Conservation (phyloP, 2,888 invertebrate genomes). For the Trypoxylon attenuatum region DNA sequence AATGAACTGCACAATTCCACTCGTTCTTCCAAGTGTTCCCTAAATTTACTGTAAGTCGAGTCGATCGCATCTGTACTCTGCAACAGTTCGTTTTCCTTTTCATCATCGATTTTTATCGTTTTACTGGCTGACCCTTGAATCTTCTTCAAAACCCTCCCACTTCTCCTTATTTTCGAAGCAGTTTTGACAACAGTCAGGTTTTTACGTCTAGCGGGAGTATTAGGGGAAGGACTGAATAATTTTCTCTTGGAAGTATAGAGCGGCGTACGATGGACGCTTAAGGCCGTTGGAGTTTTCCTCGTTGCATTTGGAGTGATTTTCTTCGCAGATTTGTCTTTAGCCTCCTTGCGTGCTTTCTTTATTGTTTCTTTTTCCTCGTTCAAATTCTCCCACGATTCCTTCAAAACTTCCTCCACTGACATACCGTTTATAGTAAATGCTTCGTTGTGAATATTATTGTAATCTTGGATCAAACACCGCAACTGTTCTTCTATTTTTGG, state of each 20-base stretch:
- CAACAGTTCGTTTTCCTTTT: no score
- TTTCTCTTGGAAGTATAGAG: constrained; percentile 59
- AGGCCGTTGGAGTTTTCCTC: constrained; percentile 34
- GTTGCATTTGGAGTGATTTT: constrained; percentile 67
- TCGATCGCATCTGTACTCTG: constrained; percentile 14
- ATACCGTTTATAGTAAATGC: constrained; percentile 81
- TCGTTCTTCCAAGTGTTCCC: constrained; percentile 76
- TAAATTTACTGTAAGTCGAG: constrained; percentile 68
- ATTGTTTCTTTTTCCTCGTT: constrained; percentile 76
- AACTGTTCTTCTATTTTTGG: constrained; percentile 85
- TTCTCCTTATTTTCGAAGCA: constrained; percentile 56
- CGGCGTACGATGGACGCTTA: constrained; percentile 27
- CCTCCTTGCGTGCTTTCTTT: constrained; percentile 61
- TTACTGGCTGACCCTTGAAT: background rate
- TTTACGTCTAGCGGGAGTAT: constrained; percentile 55
- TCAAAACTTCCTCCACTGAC: constrained; percentile 79
- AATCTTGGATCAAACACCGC: constrained; percentile 75
- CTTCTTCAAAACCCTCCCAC: constrained; percentile 30
- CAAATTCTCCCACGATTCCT: constrained; percentile 79
- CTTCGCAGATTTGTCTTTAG: constrained; percentile 51
- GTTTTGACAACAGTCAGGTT: constrained; percentile 45
- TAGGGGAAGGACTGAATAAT: constrained; percentile 61
- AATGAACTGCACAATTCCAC: constrained; percentile 78
- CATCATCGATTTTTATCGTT: no score
- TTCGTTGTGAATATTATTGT: constrained; percentile 72